phyloP scores from a whole-genome alignment of 2,888 invertebrate genomes.

The Leptura quadrifasciata region DNA sequence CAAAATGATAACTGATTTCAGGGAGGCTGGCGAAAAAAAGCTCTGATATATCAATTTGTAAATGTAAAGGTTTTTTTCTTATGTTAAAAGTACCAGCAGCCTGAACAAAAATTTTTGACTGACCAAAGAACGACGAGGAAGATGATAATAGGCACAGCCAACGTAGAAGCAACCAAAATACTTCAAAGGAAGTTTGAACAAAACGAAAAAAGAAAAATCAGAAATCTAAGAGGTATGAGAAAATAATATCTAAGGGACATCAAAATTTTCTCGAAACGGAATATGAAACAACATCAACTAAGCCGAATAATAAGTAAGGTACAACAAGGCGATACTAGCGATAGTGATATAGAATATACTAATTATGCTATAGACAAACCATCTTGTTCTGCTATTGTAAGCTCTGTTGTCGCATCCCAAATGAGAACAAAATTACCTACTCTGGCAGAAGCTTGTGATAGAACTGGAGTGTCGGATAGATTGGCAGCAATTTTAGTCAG shows the following conservation, averaged over 20 bases:
- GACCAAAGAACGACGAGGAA: neutral
- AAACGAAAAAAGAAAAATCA: neutral
- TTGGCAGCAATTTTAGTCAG: too few relatives aligned
- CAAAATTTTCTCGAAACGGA: too few relatives aligned
- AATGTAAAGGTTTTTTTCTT: slow-evolving; percentile 12
- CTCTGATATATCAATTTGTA: slow-evolving; percentile 11
- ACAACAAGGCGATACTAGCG: neutral
- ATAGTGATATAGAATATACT: slow-evolving; percentile 1
- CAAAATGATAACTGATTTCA: slow-evolving; percentile 11
- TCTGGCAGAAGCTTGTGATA: neutral
- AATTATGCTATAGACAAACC: slow-evolving; percentile 3
- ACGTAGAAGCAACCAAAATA: neutral
- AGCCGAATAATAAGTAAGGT: neutral
- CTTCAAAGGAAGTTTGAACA: neutral
- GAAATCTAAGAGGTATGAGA: too few relatives aligned
- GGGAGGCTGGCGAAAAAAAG: slow-evolving; percentile 14
- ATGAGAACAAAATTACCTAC: too few relatives aligned
- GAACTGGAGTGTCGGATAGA: too few relatives aligned
- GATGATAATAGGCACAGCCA: neutral
- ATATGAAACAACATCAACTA: too few relatives aligned
- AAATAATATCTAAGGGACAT: too few relatives aligned
- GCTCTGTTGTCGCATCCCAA: too few relatives aligned
- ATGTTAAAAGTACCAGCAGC: slow-evolving; percentile 14
- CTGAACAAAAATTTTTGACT: neutral
- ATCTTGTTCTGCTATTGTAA: neutral